A percentile compares a stretch with the other conserved stretches of the same genome.
These are phyloP conservation scores for Gnathonemus echidnorhynchus DNA, from an alignment of 2,113 vertebrate genomes.

Conservation along the genomic window DNA sequence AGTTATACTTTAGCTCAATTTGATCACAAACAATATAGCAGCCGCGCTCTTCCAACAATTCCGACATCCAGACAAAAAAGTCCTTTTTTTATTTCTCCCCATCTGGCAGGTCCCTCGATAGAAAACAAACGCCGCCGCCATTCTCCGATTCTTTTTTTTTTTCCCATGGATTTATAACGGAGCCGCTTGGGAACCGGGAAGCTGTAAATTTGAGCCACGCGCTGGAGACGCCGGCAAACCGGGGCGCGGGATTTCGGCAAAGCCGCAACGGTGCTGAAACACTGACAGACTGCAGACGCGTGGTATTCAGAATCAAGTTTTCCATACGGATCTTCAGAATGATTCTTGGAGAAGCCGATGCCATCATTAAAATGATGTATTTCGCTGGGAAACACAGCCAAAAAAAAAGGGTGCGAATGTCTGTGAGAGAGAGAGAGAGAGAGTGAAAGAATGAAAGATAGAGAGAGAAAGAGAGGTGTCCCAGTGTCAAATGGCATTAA, in stretches of 20 bases:
- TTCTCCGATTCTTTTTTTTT: conserved; percentile 13
- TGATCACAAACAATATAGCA: conserved; percentile 22
- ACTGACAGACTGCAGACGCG: conserved; percentile 12
- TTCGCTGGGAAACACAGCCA: background rate
- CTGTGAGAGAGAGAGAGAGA: background rate
- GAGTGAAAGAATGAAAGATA: background rate
- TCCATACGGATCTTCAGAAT: background rate
- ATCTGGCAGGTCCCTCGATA: conserved; percentile 7
- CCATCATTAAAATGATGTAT: background rate
- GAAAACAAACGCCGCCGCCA: conserved; percentile 28
- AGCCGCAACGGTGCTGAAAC: background rate
- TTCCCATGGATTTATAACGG: conserved; percentile 26
- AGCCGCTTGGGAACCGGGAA: conserved; percentile 12
- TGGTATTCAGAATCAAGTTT: conserved; percentile 7
- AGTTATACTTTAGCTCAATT: conserved; percentile 45
- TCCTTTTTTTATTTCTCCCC: background rate
- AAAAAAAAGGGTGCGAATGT: background rate
- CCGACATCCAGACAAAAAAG: conserved; percentile 10
- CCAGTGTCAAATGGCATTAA: background rate
- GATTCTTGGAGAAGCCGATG: background rate
- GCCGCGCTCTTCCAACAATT: conserved; percentile 33
- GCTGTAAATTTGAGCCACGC: conserved; percentile 1
- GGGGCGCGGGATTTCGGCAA: conserved; percentile 11
- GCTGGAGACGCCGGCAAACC: background rate
- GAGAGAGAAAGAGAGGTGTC: background rate